Evolutionary conservation across 2,888 invertebrate species (phyloP).

Genomic region (Plagiodera versicolora): DNA sequence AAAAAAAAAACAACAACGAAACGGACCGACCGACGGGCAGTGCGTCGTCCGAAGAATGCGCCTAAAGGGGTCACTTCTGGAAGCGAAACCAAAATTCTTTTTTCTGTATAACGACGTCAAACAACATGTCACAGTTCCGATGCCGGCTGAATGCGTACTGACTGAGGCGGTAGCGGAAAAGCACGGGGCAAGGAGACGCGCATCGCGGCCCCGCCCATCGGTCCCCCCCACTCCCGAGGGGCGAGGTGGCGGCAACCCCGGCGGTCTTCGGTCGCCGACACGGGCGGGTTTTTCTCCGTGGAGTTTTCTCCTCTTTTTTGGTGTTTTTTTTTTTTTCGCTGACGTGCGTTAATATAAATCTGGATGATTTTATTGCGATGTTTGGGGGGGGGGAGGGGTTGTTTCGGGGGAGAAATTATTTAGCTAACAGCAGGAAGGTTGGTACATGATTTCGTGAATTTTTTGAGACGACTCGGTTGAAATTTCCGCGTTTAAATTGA

Average conservation of each 20-base stretch:
- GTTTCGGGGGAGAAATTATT: no score
- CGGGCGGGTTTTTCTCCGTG: no score
- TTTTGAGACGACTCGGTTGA: no score
- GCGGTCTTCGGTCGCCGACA: no score
- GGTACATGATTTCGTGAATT: no score
- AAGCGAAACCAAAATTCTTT: constrained; percentile 56
- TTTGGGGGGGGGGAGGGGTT: no score
- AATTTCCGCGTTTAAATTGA: no score
- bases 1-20: constrained; percentile 33
- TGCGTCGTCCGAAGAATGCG: constrained; percentile 38
- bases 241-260: background rate
- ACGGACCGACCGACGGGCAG: no score
- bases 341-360: background rate
- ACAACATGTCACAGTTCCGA: constrained; percentile 57
- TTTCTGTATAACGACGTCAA: constrained; percentile 57
- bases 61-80: constrained; percentile 55
- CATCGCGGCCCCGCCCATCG: constrained; percentile 30
- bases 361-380: background rate
- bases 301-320: background rate
- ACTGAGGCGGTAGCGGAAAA: constrained; percentile 54
- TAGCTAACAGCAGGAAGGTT: no score
- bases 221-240: constrained; percentile 14
- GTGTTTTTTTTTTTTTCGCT: background rate
- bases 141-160: constrained; percentile 57
- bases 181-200: constrained; percentile 54